Evolutionary conservation across 2,888 invertebrate genomes (phyloP), one percentile per base, ranked within the genome.

Genomic region (Lissonota sp.): DNA sequence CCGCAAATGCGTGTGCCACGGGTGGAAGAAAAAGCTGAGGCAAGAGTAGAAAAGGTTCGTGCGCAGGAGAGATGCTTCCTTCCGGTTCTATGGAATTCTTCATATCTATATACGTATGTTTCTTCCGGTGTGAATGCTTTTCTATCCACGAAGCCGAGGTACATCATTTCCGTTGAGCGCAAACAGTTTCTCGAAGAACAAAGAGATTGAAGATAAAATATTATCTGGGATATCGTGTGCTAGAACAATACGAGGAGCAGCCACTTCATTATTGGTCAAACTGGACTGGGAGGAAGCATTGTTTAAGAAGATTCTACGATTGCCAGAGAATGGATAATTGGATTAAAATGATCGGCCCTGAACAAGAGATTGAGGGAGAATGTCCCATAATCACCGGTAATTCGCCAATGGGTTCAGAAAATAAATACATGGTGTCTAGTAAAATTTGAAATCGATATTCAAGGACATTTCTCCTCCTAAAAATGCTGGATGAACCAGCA

Each of bases 61-160:
- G 74, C 58, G 66, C 49, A 57, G 57, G 46, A 46, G 53, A 64
- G 63, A 62, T 46, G 49, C 57, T 57, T 57, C 37, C 66, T 82
- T 75, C 82, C 82, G 82, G 82, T 70, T 51, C 55, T 26, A 14
- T 60, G 55, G 16, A 74, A 78, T 14, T 66, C 46, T 51, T 67
- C 26, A 16, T 55, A 6, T 8, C 16, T 39, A 16, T 72, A 37
- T 40, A 10, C 39, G 37, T 42, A 60, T 60, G 39, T 80, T 46
- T 39, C 49, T 77, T 64, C 69, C 69, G 46, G 63, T 7, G 8
- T 58, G 63, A 73, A 77, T 58, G 57, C 63, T 63, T 72, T n/a
- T 66, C 26, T 8, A 63, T 12, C 57, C 55, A 12, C n/a, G 2
- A 39, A 70, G n/a, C 46, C 8, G 62, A 69, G 53, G 44, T 60